These are phyloP conservation scores for Uria lomvia DNA, from an alignment of 2,113 vertebrate species.

Conservation along the genomic window DNA sequence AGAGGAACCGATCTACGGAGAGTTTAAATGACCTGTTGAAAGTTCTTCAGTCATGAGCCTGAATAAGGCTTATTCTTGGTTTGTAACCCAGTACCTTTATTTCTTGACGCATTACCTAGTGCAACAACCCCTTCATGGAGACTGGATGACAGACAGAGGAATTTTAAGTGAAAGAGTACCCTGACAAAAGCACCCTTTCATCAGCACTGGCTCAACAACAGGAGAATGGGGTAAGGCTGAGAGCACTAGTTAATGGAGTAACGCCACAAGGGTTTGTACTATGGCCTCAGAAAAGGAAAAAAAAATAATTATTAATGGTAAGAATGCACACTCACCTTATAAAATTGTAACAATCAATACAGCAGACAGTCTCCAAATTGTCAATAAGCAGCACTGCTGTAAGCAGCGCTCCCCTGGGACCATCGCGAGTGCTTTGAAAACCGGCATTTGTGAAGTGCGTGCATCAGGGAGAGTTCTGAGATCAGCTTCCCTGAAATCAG, in stretches of 20 bases:
- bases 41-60: fast-evolving
- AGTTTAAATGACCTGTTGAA: not conserved
- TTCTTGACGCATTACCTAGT: not conserved
- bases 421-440: not conserved
- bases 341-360: not conserved
- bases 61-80: not conserved
- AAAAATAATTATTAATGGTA: not conserved
- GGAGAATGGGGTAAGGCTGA: not conserved
- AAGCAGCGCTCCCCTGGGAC: not conserved
- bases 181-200: not conserved
- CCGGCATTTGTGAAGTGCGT: not conserved
- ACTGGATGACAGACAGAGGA: not conserved
- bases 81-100: not conserved
- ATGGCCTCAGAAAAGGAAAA: not conserved
- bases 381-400: not conserved
- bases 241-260: not conserved
- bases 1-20: fast-evolving
- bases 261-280: not conserved
- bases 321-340: not conserved
- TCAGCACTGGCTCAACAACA: not conserved
- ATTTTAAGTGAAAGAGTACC: not conserved
- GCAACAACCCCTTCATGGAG: not conserved
- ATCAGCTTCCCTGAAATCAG: conserved; percentile 47
- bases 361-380: not conserved
- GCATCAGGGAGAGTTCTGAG: not conserved